Percentiles rank a stretch among this genome's conserved stretches.
Conservation (phyloP, 2,113 vertebrate genomes). For the Heteronetta atricapilla region DNA sequence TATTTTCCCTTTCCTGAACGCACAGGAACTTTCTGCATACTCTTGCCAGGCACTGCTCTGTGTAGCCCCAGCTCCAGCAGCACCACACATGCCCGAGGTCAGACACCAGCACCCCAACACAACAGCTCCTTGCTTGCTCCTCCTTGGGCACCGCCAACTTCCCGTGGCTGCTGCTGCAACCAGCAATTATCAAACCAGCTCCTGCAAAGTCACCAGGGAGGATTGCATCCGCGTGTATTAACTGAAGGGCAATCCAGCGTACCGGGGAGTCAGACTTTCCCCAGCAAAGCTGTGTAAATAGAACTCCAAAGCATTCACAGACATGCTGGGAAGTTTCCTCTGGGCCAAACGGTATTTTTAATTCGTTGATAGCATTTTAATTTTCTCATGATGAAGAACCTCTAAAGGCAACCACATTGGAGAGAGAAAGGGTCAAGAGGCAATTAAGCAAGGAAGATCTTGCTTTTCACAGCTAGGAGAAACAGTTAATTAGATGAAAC, state of each 20-base stretch:
- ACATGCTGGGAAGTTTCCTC: constrained; percentile 20
- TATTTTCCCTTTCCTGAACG: not conserved
- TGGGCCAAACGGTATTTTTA: constrained; percentile 52
- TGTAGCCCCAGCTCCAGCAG: not conserved
- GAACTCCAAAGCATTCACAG: not conserved
- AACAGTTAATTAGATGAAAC: constrained; percentile 69
- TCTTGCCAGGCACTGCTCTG: not conserved
- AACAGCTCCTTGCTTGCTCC: too few species aligned
- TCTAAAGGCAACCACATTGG: constrained; percentile 35
- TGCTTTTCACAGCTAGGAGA: constrained; percentile 55
- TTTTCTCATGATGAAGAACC: constrained; percentile 60
- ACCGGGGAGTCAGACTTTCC: not conserved
- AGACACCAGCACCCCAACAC: not conserved
- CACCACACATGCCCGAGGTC: accelerated
- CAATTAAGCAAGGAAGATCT: constrained; percentile 68
- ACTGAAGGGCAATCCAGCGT: not conserved
- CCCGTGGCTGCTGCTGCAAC: not conserved
- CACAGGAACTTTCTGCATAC: not conserved
- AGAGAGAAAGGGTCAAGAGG: constrained; percentile 65
- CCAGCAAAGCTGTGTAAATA: not conserved
- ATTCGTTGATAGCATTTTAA: constrained; percentile 61
- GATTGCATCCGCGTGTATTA: not conserved
- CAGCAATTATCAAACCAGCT: not conserved
- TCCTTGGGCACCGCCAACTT: accelerated
- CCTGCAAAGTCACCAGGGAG: not conserved